phyloP scores from a whole-genome alignment of 2,888 invertebrate species.

The Chironomus riparius region DNA sequence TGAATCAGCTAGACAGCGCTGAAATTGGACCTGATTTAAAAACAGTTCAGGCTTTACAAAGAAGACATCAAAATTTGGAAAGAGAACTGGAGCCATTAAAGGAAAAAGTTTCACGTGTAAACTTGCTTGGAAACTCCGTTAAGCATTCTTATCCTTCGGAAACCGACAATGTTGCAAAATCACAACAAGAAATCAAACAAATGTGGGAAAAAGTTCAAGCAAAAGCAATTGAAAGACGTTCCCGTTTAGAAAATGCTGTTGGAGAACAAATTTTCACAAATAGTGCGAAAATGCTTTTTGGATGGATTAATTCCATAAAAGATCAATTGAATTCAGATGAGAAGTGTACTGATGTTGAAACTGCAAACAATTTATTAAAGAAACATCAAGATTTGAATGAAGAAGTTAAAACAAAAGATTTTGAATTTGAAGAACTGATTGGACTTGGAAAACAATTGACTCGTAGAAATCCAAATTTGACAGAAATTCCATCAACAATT shows the following conservation, averaged over 20 bases:
- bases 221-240: slow-evolving; percentile 74
- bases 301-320: slow-evolving; percentile 73
- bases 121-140: slow-evolving; percentile 78
- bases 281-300: slow-evolving; percentile 70
- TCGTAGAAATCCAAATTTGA: slow-evolving; percentile 61
- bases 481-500: slow-evolving; percentile 68
- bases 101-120: slow-evolving; percentile 85
- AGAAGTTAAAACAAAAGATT: slow-evolving; percentile 81
- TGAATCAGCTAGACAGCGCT: slow-evolving; percentile 72
- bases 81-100: slow-evolving; percentile 88
- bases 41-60: slow-evolving; percentile 83
- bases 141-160: slow-evolving; percentile 89
- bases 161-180: slow-evolving; percentile 68
- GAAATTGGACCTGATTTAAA: slow-evolving; percentile 76
- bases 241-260: slow-evolving; percentile 84
- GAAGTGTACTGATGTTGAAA: slow-evolving; percentile 78
- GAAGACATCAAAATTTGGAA: slow-evolving; percentile 87
- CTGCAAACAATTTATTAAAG: slow-evolving; percentile 82
- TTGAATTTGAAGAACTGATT: slow-evolving; percentile 80
- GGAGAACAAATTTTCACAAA: slow-evolving; percentile 90
- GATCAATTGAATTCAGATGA: slow-evolving; percentile 70
- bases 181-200: slow-evolving; percentile 75
- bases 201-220: slow-evolving; percentile 83
- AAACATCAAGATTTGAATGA: slow-evolving; percentile 84
- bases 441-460: slow-evolving; percentile 68